Conservation (phyloP, 2,113 vertebrate genomes). For the Callocephalon fimbriatum region DNA sequence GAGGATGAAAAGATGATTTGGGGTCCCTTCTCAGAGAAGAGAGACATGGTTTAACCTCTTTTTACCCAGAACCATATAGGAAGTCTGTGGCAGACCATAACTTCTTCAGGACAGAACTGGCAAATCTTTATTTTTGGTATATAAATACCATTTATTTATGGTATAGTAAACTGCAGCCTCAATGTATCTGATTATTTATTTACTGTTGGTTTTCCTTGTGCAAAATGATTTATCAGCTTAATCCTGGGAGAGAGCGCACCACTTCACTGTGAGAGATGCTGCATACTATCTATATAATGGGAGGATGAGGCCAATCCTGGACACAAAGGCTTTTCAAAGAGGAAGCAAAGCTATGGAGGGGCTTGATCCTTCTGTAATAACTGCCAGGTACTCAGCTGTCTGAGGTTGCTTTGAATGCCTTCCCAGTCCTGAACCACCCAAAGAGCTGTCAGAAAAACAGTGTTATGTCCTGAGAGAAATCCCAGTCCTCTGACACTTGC, state of each 20-base stretch:
- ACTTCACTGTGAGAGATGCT: background rate
- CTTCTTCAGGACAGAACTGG: background rate
- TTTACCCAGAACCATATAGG: background rate
- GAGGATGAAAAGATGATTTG: background rate
- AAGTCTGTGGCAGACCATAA: background rate
- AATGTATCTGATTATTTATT: background rate
- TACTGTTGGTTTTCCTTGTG: background rate
- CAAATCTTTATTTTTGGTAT: background rate
- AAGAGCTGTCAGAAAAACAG: slow-evolving; percentile 31
- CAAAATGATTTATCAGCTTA: background rate
- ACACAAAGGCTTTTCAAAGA: background rate
- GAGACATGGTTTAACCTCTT: background rate
- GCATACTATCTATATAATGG: background rate
- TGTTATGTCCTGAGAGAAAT: background rate
- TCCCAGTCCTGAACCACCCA: background rate
- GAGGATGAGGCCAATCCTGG: background rate
- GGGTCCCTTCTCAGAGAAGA: background rate
- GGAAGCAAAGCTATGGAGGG: background rate
- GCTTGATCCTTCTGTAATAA: background rate
- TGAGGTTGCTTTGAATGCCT: background rate
- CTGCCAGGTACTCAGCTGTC: background rate
- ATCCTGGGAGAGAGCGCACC: background rate
- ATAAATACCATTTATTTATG: background rate
- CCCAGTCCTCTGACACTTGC: slow-evolving; percentile 8
- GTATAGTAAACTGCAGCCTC: background rate